phyloP scores from a whole-genome alignment of 2,888 invertebrate species.

The Phlogophora meticulosa region DNA sequence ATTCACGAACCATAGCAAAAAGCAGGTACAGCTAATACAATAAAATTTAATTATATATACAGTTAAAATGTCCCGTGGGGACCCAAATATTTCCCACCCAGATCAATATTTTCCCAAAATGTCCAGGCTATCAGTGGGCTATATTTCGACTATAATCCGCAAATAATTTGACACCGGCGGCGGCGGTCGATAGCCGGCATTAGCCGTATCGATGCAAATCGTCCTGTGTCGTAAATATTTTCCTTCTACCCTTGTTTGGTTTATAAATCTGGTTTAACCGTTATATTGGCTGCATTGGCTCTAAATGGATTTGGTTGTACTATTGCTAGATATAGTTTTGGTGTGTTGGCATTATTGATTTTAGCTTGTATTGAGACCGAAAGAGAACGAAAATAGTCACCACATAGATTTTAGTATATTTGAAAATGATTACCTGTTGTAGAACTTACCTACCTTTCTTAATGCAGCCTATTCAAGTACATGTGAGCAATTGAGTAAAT shows the following conservation, averaged over 20 bases:
- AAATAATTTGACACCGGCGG: conserved; percentile 59
- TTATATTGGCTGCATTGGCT: conserved; percentile 50
- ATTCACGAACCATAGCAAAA: not conserved
- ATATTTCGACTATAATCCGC: conserved; percentile 60
- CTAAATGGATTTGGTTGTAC: conserved; percentile 44
- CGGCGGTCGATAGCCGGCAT: conserved; percentile 50
- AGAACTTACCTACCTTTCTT: no score
- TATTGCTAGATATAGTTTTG: conserved; percentile 24
- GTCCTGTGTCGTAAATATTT: conserved; percentile 62
- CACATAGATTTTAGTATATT: no score
- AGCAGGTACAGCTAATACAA: not conserved
- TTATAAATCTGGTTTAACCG: conserved; percentile 62
- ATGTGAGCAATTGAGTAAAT: no score
- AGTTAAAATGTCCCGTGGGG: not conserved
- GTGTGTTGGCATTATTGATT: conserved; percentile 27
- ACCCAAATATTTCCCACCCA: conserved; percentile 8
- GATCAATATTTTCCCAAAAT: conserved; percentile 37
- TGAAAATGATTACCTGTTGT: no score
- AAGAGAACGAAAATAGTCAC: not conserved
- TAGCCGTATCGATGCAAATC: conserved; percentile 62
- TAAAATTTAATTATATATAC: not conserved
- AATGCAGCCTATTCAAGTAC: no score
- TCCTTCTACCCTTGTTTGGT: conserved; percentile 43
- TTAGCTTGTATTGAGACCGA: not conserved
- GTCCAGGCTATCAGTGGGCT: conserved; percentile 30